A percentile compares a stretch with the other conserved stretches of the same genome.
Conservation (phyloP, 2,888 invertebrate species). For the Watsonalla cultraria region DNA sequence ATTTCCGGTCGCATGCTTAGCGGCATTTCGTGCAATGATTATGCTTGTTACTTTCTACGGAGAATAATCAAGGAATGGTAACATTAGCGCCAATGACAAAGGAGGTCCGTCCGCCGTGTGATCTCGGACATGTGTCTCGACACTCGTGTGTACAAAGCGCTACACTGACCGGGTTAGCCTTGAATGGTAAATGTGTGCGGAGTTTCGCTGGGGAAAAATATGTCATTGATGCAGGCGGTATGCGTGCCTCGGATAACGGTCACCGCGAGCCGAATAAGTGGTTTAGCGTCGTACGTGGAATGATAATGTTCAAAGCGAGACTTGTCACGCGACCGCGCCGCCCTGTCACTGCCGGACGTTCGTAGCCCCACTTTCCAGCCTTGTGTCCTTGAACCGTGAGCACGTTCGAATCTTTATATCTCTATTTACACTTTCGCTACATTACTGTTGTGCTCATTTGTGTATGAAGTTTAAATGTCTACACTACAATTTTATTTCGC, state of each 20-base stretch:
- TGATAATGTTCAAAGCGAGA: constrained; percentile 66
- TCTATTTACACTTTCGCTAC: constrained; percentile 6
- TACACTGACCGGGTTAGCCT: constrained; percentile 74
- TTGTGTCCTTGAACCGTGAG: constrained; percentile 53
- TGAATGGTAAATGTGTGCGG: constrained; percentile 73
- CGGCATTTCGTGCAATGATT: constrained; percentile 3
- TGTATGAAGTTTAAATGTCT: background rate
- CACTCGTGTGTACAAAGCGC: constrained; percentile 67
- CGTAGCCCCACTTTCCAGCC: constrained; percentile 63
- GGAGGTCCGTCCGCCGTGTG: constrained; percentile 33
- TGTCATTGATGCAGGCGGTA: constrained; percentile 74
- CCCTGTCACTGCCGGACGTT: constrained; percentile 52
- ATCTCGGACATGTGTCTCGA: constrained; percentile 35
- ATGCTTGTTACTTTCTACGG: background rate
- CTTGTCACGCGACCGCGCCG: constrained; percentile 63
- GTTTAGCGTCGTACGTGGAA: constrained; percentile 72
- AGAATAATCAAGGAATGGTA: background rate
- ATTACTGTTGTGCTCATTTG: constrained; percentile 5
- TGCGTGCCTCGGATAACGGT: constrained; percentile 75
- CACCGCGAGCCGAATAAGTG: constrained; percentile 72
- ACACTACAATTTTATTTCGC: constrained; percentile 9
- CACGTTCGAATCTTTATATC: constrained; percentile 9
- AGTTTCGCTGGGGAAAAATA: constrained; percentile 74
- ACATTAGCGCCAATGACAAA: constrained; percentile 3
- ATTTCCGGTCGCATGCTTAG: constrained; percentile 6